Percentiles rank a stretch among this genome's conserved stretches.
Evolutionary conservation across 30 jellyfish, hydroid and myxozoan species (phyloP).

Genomic region (Cassiopea xamachana): DNA sequence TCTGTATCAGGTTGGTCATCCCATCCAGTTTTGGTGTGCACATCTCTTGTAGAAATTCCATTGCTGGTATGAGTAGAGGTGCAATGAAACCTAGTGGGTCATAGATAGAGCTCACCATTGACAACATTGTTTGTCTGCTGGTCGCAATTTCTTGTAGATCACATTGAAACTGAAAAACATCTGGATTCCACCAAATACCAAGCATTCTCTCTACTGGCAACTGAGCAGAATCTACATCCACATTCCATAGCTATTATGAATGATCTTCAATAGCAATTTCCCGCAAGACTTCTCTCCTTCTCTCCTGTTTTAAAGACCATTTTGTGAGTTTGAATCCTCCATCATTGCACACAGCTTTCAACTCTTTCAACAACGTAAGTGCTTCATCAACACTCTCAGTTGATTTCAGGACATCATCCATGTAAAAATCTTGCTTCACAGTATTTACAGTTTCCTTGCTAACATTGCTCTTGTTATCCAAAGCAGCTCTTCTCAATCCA

Average conservation of each 20-base stretch:
- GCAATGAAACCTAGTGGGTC: constrained; percentile 43
- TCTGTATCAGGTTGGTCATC: constrained; percentile 17
- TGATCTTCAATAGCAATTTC: constrained; percentile 13
- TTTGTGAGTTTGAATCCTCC: constrained; percentile 63
- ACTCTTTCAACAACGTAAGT: constrained; percentile 1
- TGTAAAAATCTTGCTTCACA: constrained; percentile 33
- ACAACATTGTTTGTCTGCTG: background rate
- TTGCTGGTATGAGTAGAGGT: constrained; percentile 27
- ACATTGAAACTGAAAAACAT: constrained; percentile 23
- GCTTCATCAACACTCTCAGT: constrained; percentile 24
- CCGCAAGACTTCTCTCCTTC: constrained; percentile 21
- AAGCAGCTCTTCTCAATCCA: constrained; percentile 41
- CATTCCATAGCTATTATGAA: background rate
- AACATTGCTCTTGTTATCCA: constrained; percentile 22
- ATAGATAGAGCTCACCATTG: constrained; percentile 10
- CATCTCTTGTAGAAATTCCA: constrained; percentile 15
- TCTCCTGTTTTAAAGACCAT: background rate
- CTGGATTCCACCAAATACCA: constrained; percentile 34
- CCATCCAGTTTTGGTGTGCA: constrained; percentile 30
- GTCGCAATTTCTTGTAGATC: background rate
- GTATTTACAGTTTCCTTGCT: constrained; percentile 43
- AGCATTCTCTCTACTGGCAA: constrained; percentile 49
- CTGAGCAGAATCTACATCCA: constrained; percentile 11
- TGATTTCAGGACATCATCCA: constrained; percentile 40
- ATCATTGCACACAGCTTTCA: constrained; percentile 5